Conservation (phyloP, 2,113 vertebrate genomes). For the Apus apus region DNA sequence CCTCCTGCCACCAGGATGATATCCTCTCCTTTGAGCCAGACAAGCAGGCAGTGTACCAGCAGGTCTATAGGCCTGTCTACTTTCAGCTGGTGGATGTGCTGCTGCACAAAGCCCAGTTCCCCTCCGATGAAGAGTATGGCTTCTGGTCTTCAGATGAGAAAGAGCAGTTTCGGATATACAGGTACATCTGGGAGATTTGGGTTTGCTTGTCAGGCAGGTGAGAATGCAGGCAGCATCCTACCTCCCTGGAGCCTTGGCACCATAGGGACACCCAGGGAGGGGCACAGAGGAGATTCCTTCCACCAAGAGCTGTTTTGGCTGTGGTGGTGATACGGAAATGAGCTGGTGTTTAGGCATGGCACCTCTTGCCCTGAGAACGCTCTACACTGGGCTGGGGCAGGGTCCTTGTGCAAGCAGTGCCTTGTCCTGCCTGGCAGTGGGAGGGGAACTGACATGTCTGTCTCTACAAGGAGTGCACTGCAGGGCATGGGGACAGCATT, state of each 20-base stretch:
- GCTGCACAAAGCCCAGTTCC: conserved; percentile 98
- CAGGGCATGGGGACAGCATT: background rate
- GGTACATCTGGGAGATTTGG: conserved; percentile 73
- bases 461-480: fast-evolving
- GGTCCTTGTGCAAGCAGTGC: background rate
- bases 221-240: background rate
- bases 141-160: conserved; percentile 98
- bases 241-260: background rate
- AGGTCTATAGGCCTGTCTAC: conserved; percentile 97
- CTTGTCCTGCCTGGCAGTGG: background rate
- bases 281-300: background rate
- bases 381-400: background rate
- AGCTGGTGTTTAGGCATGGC: background rate
- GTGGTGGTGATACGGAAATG: background rate
- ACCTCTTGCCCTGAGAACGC: background rate
- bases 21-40: conserved; percentile 96
- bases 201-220: background rate
- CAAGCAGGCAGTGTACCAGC: conserved; percentile 94
- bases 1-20: conserved; percentile 84
- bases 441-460: background rate
- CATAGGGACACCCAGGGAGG: background rate
- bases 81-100: conserved; percentile 98
- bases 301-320: background rate
- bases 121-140: conserved; percentile 92
- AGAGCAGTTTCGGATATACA: conserved; percentile 98